Percentiles rank a stretch among this genome's conserved stretches.
phyloP scores from a whole-genome alignment of 1,140 invertebrate genomes.

The Sitodiplosis mosellana region DNA sequence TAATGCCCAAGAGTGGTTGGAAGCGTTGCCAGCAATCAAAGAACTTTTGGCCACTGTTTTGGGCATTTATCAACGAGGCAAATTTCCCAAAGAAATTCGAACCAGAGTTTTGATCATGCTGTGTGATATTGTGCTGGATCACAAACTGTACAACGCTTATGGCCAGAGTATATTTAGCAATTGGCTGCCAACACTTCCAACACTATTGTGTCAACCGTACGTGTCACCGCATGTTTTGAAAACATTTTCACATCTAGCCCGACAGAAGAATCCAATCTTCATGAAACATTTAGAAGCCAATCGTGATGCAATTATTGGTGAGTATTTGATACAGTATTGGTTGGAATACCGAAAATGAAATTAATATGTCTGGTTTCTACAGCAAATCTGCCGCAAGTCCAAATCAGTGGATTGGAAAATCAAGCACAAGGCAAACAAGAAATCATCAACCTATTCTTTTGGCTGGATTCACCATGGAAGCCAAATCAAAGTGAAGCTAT shows the following conservation, averaged over 20 bases:
- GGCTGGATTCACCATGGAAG: constrained; percentile 5
- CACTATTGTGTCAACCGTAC: constrained; percentile 8
- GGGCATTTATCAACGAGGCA: constrained; percentile 10
- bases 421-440: constrained; percentile 15
- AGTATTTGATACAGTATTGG: neutral
- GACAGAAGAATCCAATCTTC: constrained; percentile 16
- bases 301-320: neutral
- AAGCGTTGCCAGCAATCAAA: constrained; percentile 13
- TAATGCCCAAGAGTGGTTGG: constrained; percentile 20
- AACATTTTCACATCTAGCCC: constrained; percentile 16
- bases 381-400: constrained; percentile 10
- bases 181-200: constrained; percentile 9
- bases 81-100: constrained; percentile 15
- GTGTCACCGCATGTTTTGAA: constrained; percentile 11
- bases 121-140: constrained; percentile 25
- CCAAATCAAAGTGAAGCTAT: too few species aligned
- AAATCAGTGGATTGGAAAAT: constrained; percentile 11
- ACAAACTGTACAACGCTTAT: constrained; percentile 13
- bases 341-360: neutral
- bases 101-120: constrained; percentile 20
- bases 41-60: constrained; percentile 13
- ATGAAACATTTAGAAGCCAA: constrained; percentile 7
- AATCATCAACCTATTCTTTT: constrained; percentile 19
- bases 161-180: neutral
- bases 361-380: constrained; percentile 6